Evolutionary conservation across 64 coral and sea anemone genomes (phyloP), one percentile per base, ranked within the genome.

Genomic region (Actinia equina): DNA sequence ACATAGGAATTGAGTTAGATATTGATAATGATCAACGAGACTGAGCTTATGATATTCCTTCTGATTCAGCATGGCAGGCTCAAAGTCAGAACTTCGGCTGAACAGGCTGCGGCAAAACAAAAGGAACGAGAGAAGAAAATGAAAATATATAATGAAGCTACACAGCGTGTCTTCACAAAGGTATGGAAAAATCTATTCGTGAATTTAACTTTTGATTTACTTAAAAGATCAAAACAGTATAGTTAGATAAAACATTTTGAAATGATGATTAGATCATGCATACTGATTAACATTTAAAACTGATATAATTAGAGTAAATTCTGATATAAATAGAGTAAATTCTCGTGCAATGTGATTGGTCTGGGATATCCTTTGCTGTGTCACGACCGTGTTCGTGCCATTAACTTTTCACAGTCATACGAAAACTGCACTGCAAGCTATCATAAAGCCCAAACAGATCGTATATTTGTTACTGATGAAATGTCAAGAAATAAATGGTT

Each of bases 41-140:
- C 45, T 81, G 78, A 81, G 9, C 43, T 81, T n/a, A 81, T 81
- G 78, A 81, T 81, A 49, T 81, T 86, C 49, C 53, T 77, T 26
- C 83, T 86, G 15, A 43, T 54, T 41, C 65, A 98, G 96, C 96
- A 98, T 86, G 96, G 96, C 19, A 81, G 96, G 22, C 71, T 98
- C 20, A 98, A 98, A 56, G 96, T 98, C 20, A 90, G 96, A 59
- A 98, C 96, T 17, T 94, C 96, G 69, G 96, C 92, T 54, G 93
- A 95, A 85, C 96, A 98, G 25, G 93, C 93, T 85, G 96, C 91
- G 88, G 96, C 96, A 88, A 98, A 98, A 88, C 88, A 90, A 82
- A 94, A 95, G 88, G 96, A 98, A 82, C 85, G 93, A 42, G 87
- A 98, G 20, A 98, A 98, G 52, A 98, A 98, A 86, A 51, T 98